phyloP scores from a whole-genome alignment of 2,113 vertebrate genomes.

The Phainopepla nitens region DNA sequence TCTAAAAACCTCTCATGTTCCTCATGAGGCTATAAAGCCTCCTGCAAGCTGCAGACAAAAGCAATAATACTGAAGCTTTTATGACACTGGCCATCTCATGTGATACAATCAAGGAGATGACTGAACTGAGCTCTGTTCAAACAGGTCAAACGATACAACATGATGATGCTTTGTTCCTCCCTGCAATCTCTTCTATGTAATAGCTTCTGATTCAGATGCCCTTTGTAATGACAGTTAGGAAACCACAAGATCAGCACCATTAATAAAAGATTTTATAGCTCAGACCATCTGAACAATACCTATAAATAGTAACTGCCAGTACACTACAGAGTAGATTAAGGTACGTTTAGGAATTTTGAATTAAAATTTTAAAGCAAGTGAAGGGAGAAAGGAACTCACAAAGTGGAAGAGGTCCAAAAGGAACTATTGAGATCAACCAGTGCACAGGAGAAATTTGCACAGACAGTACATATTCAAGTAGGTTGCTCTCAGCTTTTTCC shows the following conservation, averaged over 20 bases:
- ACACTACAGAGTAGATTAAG: not conserved
- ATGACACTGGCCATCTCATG: not conserved
- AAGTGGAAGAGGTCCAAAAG: not conserved
- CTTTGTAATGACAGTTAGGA: not conserved
- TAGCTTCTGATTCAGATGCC: not conserved
- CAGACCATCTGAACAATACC: not conserved
- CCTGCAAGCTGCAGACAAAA: not conserved
- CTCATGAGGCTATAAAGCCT: not conserved
- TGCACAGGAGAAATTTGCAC: accelerated
- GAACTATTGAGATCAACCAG: not conserved
- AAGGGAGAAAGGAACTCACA: not conserved
- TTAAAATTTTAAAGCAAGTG: not conserved
- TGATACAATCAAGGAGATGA: not conserved
- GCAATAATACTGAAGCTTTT: not conserved
- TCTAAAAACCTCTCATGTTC: not conserved
- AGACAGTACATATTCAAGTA: not conserved
- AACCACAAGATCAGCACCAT: not conserved
- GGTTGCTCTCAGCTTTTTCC: not conserved
- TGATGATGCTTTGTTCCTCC: not conserved
- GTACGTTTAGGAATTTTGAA: not conserved
- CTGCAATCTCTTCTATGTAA: not conserved
- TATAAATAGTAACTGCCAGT: not conserved
- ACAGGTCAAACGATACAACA: not conserved
- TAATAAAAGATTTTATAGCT: not conserved
- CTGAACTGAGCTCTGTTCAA: not conserved